Percentiles rank a stretch among this genome's conserved stretches.
Conservation (phyloP, 2,888 invertebrate species). For the Eustalomyia histrio region DNA sequence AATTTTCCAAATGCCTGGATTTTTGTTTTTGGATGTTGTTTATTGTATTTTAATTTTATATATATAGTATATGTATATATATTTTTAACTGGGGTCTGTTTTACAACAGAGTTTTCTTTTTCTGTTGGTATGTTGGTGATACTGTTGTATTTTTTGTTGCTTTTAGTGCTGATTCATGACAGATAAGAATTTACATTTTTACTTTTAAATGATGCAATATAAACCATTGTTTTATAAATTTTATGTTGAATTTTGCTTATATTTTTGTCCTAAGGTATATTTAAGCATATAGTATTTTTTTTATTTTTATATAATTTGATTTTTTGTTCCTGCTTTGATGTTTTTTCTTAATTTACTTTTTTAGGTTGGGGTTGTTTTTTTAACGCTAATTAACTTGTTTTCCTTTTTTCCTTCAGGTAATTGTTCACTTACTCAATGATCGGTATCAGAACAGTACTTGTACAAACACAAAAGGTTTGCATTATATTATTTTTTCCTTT, state of each 20-base stretch:
- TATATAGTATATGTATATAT: not conserved
- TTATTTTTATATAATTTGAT: slow-evolving; percentile 34
- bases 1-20: slow-evolving; percentile 60
- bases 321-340: slow-evolving; percentile 47
- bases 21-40: not conserved
- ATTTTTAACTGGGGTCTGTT: slow-evolving; percentile 38
- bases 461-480: slow-evolving; percentile 54
- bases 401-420: slow-evolving; percentile 69
- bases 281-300: slow-evolving; percentile 44
- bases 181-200: slow-evolving; percentile 62
- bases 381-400: slow-evolving; percentile 69
- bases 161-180: slow-evolving; percentile 56
- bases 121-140: slow-evolving; percentile 44
- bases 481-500: slow-evolving; percentile 69
- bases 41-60: slow-evolving; percentile 35
- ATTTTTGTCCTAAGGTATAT: slow-evolving; percentile 40
- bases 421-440: slow-evolving; percentile 74
- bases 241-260: slow-evolving; percentile 10
- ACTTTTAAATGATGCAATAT: slow-evolving; percentile 72
- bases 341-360: slow-evolving; percentile 60
- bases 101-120: slow-evolving; percentile 37
- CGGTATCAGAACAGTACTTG: slow-evolving; percentile 68
- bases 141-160: slow-evolving; percentile 29
- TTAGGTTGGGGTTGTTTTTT: slow-evolving; percentile 44
- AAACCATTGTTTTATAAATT: slow-evolving; percentile 64